Base-by-base conservation (phyloP, 2,888 invertebrate genomes). In the Sisyra terminalis region DNA sequence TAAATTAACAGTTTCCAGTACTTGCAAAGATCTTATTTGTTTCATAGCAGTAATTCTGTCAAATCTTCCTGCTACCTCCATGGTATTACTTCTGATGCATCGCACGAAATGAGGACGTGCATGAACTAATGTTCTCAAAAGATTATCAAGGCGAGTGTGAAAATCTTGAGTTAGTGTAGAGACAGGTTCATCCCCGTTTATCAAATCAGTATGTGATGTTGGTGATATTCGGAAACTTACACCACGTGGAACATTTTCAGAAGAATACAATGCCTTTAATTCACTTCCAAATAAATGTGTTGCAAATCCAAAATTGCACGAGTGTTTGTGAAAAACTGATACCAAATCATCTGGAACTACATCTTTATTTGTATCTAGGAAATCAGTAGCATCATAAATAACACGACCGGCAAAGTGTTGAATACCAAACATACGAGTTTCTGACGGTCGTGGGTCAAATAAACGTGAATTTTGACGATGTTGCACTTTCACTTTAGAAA, bases 301-400 rank as follows among this genome's bases (percentile, higher is more conserved):
- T 1, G 89, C 93, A 61, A 94, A 94, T n/a, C 93, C 93, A 63
- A 94, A 94, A 59, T 87, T 90, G 64, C 93, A 94, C 44, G 78
- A 79, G 54, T 89, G 83, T 55, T 86, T 86, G 63, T 90, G 86
- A 63, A 94, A 94, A 2, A 90, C 88, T 1, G 86, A 82, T 2
- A 94, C 85, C 53, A 93, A 66, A 59, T 93, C 92, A 58, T 90
- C 92, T 2, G 90, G 87, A 39, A 93, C 81, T 9, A 85, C 80
- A 63, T 94, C 93, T 49, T 86, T 79, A 65, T 94, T 94, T 9
- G 89, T 88, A 52, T 88, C 86, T 44, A 92, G 65, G 61, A 94
- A 93, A 56, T 87, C 84, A 0, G 79, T 75, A 3, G 89, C 83
- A 61, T 93, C 89, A 64, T 94, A 94, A 44, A 80, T 71, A 39